Evolutionary conservation across 2,797 vertebrate genomes (phyloP).

Genomic region (Poecilia velifera): DNA sequence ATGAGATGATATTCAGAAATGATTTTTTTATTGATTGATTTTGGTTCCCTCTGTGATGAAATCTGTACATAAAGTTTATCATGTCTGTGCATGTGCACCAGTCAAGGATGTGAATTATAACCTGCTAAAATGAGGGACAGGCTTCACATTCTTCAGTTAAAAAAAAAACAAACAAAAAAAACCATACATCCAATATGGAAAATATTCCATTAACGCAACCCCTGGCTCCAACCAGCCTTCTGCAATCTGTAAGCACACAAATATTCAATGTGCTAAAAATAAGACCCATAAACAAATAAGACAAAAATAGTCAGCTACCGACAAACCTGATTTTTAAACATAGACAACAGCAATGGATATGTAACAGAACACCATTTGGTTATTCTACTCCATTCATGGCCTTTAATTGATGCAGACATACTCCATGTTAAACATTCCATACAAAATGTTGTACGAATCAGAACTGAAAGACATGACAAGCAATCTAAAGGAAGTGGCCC

Average conservation of each 20-base stretch:
- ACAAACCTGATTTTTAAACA: neutral
- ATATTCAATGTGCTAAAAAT: neutral
- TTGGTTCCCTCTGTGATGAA: too few species aligned
- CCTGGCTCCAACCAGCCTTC: neutral
- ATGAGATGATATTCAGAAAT: too few species aligned
- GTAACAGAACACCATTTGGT: neutral
- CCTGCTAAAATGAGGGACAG: too few species aligned
- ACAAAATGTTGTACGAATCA: neutral
- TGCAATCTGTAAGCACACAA: neutral
- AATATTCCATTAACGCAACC: too few species aligned
- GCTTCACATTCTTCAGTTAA: too few species aligned
- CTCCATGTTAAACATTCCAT: neutral
- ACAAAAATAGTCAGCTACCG: neutral
- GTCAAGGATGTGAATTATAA: too few species aligned
- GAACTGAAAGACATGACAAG: neutral
- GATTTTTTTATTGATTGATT: too few species aligned
- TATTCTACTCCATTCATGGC: neutral
- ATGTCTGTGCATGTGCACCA: too few species aligned
- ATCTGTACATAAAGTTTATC: too few species aligned
- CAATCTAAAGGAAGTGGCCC: neutral
- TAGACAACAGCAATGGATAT: neutral
- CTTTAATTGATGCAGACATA: neutral
- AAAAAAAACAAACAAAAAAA: too few species aligned
- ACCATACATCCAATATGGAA: too few species aligned
- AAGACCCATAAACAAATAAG: neutral